Base-by-base conservation (phyloP, 2,888 invertebrate genomes). In the Clivina fossor region DNA sequence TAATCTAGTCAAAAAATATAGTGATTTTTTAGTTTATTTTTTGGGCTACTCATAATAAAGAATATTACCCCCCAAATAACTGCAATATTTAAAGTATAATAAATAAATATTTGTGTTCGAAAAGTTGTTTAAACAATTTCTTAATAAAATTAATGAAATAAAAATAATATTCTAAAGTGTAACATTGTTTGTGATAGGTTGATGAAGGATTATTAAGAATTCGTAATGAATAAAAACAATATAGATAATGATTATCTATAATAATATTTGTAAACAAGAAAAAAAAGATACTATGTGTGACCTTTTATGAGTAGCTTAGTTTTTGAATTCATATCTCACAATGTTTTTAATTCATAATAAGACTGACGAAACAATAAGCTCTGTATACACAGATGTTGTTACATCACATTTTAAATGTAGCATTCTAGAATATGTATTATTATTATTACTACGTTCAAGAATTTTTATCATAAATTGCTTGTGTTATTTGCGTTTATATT, bases 291-390 rank as follows among this genome's bases (percentile, higher is more conserved):
- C 37, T 37, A 30, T 54, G 46, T 55, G 46, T 51, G 43, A 40
- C 26, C 9, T 30, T 44, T 46, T 55, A 55, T 55, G 55, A 55
- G 55, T 55, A 55, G 55, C 46, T 54, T 47, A 47, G 47, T 46
- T 46, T n/a, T n/a, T 55, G 32, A 15, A 47, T 55, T 55, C 55
- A 55, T 55, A 55, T 55, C 55, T 55, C 55, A 55, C 55, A 38
- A 53, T 55, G 55, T 55, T 55, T 53, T 55, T 55, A n/a, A 55
- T 55, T 55, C 46, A 47, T 47, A 55, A 55, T 55, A 55, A 55
- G 55, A 55, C 55, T 55, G 55, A 55, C 46, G 40, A 55, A 55
- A 55, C 55, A 55, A 55, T 55, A 55, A 55, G 54, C 54, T 54
- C 54, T 54, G 46, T 54, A 30, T 51, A 54, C 37, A 46, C 54